These are phyloP conservation scores for Torymus aiolomorphi DNA, from an alignment of 2,888 invertebrate species.

Conservation along the genomic window DNA sequence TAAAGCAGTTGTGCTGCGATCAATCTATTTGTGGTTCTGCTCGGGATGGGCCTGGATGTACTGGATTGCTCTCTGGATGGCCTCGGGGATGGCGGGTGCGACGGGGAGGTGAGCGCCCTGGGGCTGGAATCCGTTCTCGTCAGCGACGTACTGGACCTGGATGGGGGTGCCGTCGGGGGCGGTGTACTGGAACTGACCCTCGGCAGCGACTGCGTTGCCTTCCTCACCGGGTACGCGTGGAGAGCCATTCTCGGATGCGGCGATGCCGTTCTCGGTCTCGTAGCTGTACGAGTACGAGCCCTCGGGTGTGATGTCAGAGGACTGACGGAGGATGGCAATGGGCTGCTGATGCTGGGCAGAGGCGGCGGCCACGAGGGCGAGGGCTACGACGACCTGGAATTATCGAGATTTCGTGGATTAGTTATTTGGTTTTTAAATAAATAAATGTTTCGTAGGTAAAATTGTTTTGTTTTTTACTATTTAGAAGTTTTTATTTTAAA, in stretches of 20 bases:
- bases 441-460: too few species aligned
- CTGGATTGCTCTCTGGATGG: conserved; percentile 68
- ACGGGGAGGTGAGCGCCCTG: too few species aligned
- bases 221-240: conserved; percentile 59
- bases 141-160: too few species aligned
- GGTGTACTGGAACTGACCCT: conserved; percentile 70
- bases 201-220: conserved; percentile 61
- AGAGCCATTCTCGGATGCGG: not conserved
- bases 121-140: too few species aligned
- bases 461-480: too few species aligned
- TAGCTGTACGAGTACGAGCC: conserved; percentile 63
- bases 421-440: too few species aligned
- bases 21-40: not conserved
- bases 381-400: conserved; percentile 64
- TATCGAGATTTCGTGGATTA: not conserved
- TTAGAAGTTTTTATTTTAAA: not conserved
- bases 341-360: conserved; percentile 60
- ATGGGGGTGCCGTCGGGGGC: conserved; percentile 72
- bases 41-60: conserved; percentile 63
- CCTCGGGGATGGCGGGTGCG: conserved; percentile 68
- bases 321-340: conserved; percentile 77
- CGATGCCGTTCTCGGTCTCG: too few species aligned
- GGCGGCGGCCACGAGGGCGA: conserved; percentile 65
- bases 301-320: conserved; percentile 78
- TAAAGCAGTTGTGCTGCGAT: too few species aligned